Evolutionary conservation across 2,888 invertebrate genomes (phyloP), one percentile per base, ranked within the genome.

Genomic region (Acrocyrtus sp.): DNA sequence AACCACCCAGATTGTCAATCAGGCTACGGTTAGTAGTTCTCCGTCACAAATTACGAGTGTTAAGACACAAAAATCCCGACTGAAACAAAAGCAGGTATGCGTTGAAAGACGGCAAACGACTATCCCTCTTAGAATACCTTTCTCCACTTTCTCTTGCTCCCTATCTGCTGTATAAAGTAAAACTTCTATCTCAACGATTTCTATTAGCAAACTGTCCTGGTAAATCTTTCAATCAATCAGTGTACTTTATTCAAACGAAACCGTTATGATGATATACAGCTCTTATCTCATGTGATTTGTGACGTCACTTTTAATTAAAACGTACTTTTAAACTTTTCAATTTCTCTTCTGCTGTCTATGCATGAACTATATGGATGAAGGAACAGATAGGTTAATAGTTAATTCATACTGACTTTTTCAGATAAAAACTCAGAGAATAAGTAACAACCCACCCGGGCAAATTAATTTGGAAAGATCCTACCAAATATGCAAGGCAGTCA

Each of bases 391-490:
- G n/a, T n/a, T n/a, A n/a, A n/a, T n/a, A n/a, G n/a, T 34, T 34
- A 34, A 34, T 34, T 34, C 5, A 34, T 5, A 34, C n/a, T 24
- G 3, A 29, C n/a, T 17, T 26, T 54, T 63, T 43, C 29, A 76
- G 75, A 53, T 73, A 3, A 76, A 76, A 51, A 24, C 29, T 6
- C 62, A 56, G 0, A 19, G 67, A 22, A 50, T 57, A 0, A 26
- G 48, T 15, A 92, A 92, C 84, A 90, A 93, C 74, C 94, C 95
- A 0, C 95, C 94, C 0, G 95, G 95, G 1, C 93, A 93, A 3
- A 94, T 96, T 39, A 96, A 97, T 85, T 86, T 96, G 63, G 96
- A 96, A 84, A 89, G 97, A 67, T 96, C 96, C 83, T 95, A 96
- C 85, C 96, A 96, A 86, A 97, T 97, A 82, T 86, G 86, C 80